Base-by-base conservation (phyloP, 2,113 vertebrate species). In the Vidua chalybeata region DNA sequence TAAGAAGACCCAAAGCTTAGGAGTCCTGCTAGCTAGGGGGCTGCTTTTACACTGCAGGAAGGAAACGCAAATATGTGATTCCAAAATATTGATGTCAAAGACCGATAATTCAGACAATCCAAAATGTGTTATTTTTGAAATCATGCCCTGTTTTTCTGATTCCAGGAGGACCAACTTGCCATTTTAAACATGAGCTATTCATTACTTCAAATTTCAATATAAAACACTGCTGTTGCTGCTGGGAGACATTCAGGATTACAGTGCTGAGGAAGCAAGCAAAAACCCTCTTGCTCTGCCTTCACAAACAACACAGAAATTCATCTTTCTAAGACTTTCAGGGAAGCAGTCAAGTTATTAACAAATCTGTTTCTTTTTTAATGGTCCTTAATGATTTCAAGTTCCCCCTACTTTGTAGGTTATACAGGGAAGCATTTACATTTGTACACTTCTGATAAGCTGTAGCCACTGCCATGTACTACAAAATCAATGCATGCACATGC, bases 401-500 rank as follows among this genome's bases (percentile, higher is more conserved):
- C 3, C 20, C 3, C 4, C 24, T 69, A 1, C 15, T 86, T 86
- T 52, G 11, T 13, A 78, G 37, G 31, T 81, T 71, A 61, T 2
- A 3, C 11, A 20, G 11, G 68, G 69, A 84, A 84, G 19, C 10
- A 21, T 49, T 87, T 84, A 15, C 7, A 8, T 45, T 59, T 41
- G 3, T 54, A 16, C 8, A 2, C 13, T 77, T 58, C 8, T 27
- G 28, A 56, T 15, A 22, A 62, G 39, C 33, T 78, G 7, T 31
- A 78, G 48, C 13, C 1, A 1, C 67, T 69, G 46, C 31, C 6
- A 2, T 0, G 0, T 13, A 49, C 13, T 15, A 49, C 7, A 35
- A 48, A 67, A 41, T 31, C 43, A 93, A 58, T 0, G 0, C 13
- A 55, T 0, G 0, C 7, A 30, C 0, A 0, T 87, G 20, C 26